Conservation (phyloP, 2,888 invertebrate genomes). For the Synanthedon vespiformis region DNA sequence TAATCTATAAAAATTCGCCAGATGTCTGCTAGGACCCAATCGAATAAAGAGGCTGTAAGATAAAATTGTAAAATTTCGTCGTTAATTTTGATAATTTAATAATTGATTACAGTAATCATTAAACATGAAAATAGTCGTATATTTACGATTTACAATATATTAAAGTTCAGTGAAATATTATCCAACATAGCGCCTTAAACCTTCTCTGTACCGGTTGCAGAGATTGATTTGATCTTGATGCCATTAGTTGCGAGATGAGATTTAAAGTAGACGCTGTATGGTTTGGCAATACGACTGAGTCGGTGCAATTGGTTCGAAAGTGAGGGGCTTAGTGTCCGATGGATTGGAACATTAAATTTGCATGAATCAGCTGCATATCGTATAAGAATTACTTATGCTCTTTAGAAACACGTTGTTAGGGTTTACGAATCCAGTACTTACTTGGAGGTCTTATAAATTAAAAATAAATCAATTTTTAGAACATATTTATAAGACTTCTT, state of each 20-base stretch:
- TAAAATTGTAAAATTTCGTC: background rate
- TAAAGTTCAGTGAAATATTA: too few species aligned
- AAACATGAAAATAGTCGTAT: too few species aligned
- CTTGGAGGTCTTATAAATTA: background rate
- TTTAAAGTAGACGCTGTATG: too few species aligned
- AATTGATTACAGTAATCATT: too few species aligned
- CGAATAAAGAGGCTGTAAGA: background rate
- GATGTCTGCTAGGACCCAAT: too few species aligned
- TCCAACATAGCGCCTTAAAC: too few species aligned
- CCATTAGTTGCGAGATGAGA: too few species aligned
- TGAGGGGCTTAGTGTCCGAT: background rate
- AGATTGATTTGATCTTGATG: too few species aligned
- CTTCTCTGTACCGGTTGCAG: too few species aligned
- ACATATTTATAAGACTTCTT: background rate
- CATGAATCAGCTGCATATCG: background rate
- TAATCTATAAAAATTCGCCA: too few species aligned
- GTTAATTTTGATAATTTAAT: background rate
- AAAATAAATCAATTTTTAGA: background rate
- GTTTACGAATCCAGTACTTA: background rate
- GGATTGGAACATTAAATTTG: background rate
- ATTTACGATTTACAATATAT: too few species aligned
- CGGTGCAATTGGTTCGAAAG: background rate
- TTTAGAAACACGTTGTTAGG: background rate
- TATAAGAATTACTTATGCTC: background rate
- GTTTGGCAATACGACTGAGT: too few species aligned